A percentile compares a stretch with the other conserved stretches of the same genome.
These are phyloP conservation scores for Leiothrix lutea DNA, from an alignment of 2,113 vertebrate genomes.

Conservation along the genomic window DNA sequence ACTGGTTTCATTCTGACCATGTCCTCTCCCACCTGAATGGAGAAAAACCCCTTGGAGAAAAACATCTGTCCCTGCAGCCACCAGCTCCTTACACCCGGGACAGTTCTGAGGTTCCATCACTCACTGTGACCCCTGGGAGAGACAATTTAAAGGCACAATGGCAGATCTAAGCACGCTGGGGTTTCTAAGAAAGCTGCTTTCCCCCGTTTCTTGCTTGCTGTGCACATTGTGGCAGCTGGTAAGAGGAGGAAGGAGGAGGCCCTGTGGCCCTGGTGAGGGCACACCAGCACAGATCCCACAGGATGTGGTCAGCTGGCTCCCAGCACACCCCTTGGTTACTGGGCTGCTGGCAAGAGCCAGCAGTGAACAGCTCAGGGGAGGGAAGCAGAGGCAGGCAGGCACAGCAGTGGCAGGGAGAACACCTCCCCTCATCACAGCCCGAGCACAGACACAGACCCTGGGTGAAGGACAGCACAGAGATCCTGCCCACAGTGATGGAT, in stretches of 20 bases:
- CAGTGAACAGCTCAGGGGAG: background rate
- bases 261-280: background rate
- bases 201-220: background rate
- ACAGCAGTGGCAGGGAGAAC: background rate
- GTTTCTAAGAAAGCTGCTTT: background rate
- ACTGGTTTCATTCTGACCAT: background rate
- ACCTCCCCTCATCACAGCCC: fast-evolving
- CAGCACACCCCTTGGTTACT: background rate
- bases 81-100: too few relatives aligned
- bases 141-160: background rate
- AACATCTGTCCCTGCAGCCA: background rate
- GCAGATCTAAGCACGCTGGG: fast-evolving
- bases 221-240: background rate
- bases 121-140: background rate
- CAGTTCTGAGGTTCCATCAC: background rate
- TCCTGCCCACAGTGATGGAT: background rate
- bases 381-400: background rate
- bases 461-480: background rate
- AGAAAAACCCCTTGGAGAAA: background rate
- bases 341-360: background rate
- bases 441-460: background rate
- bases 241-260: background rate
- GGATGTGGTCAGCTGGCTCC: background rate
- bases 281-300: background rate
- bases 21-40: background rate